Base-by-base conservation (phyloP, 2,888 invertebrate genomes). In the Unio delphinus region DNA sequence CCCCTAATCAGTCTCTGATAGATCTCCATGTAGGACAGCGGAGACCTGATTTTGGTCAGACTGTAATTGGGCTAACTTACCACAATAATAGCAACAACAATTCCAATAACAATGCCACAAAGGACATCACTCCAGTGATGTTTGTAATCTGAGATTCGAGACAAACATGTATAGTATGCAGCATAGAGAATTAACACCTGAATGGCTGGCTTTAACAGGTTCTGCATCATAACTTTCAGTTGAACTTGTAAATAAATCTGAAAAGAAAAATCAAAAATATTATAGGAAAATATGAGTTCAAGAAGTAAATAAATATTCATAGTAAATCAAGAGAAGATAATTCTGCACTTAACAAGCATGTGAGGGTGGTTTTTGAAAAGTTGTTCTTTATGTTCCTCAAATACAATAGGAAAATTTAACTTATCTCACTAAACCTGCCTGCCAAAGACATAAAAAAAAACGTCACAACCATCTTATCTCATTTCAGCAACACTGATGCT, bases 111-210 rank as follows among this genome's bases (percentile, higher is more conserved):
- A 30, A 89, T 87, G 0, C 99, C 99, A 66, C 94, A 94, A 55
- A 98, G 91, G 3, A 98, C 98, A 90, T 99, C 99, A 85, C 96
- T 97, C 96, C 97, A 98, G 88, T 99, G 98, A 90, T 99, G 98
- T 89, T 98, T 98, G 92, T 98, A 96, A 91, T 99, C 96, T 1
- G 96, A 96, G 57, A 99, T 93, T 56, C 98, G 93, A 1, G 96
- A 95, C 91, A 98, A 92, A n/a, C 86, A 79, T 7, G 83, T 84
- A 74, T 81, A 87, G 66, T 83, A 76, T 55, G 97, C 94, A 89
- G 95, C 91, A 90, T 94, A 92, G 74, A 98, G 91, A 67, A 95
- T 93, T 18, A 94, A 80, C 87, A 95, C 94, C 91, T 99, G 98
- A 66, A 97, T 90, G n/a, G 94, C 93, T 87, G 96, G 96, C 68